Conservation (phyloP, 2,888 invertebrate genomes). For the Campaea margaritaria region DNA sequence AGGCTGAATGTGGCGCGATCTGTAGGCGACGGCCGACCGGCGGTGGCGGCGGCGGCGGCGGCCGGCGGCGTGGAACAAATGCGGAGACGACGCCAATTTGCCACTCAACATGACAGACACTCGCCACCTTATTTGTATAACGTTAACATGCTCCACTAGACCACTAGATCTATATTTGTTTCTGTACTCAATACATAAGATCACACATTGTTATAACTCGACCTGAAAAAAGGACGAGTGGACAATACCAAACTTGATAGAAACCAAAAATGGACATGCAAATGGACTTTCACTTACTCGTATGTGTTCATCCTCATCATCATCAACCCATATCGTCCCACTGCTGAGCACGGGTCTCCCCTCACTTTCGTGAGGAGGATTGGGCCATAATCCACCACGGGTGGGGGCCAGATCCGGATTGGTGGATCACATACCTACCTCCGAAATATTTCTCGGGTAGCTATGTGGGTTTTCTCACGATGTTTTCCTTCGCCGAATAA, state of each 20-base stretch:
- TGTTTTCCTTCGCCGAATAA: too few species aligned
- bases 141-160: constrained; percentile 67
- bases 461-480: too few species aligned
- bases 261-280: not conserved
- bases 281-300: not conserved
- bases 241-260: not conserved
- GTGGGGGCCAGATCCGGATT: too few species aligned
- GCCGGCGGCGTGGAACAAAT: constrained; percentile 68
- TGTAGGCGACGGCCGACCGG: constrained; percentile 49
- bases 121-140: constrained; percentile 73
- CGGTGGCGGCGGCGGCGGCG: constrained; percentile 53
- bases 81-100: constrained; percentile 75
- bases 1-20: constrained; percentile 67
- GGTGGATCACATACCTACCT: too few species aligned
- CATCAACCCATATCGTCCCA: too few species aligned
- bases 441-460: too few species aligned
- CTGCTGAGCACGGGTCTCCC: too few species aligned
- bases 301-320: not conserved
- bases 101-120: constrained; percentile 72
- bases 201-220: constrained; percentile 16
- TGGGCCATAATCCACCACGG: too few species aligned
- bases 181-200: constrained; percentile 56
- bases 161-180: constrained; percentile 50
- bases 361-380: too few species aligned
- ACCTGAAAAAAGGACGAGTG: constrained; percentile 4